Percentiles rank a stretch among this genome's conserved stretches.
phyloP scores from a whole-genome alignment of 92 coral and sea anemone genomes.

The Palythoa caribaeorum region DNA sequence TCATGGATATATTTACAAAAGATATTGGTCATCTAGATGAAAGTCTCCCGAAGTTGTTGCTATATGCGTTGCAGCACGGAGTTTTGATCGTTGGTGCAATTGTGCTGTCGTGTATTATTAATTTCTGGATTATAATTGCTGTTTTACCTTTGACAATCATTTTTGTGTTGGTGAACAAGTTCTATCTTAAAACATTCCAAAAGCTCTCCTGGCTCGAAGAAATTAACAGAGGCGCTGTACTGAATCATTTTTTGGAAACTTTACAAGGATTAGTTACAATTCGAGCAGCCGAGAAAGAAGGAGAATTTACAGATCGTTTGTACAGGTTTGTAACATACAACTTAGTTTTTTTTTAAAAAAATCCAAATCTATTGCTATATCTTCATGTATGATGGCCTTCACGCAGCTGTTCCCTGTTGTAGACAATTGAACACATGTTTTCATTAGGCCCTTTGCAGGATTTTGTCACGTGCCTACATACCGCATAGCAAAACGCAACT shows the following conservation, averaged over 20 bases:
- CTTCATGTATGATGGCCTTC: neutral
- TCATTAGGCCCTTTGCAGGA: too few species aligned
- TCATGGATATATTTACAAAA: slow-evolving; percentile 63
- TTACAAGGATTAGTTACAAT: slow-evolving; percentile 71
- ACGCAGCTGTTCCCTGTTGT: too few species aligned
- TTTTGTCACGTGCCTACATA: too few species aligned
- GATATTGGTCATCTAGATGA: slow-evolving; percentile 68
- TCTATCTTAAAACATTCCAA: slow-evolving; percentile 75
- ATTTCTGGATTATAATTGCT: slow-evolving; percentile 61
- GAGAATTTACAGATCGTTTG: slow-evolving; percentile 41
- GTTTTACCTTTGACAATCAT: slow-evolving; percentile 63
- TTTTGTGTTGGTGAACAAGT: slow-evolving; percentile 67
- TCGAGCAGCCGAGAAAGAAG: slow-evolving; percentile 59
- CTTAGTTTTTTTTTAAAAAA: neutral
- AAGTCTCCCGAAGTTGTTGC: slow-evolving; percentile 59
- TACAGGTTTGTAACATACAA: slow-evolving; percentile 54
- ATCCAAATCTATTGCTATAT: neutral
- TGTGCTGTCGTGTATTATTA: slow-evolving; percentile 55
- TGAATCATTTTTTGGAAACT: slow-evolving; percentile 69
- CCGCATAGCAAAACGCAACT: too few species aligned
- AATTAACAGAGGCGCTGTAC: slow-evolving; percentile 65
- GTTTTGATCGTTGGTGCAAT: slow-evolving; percentile 65
- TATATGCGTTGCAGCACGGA: slow-evolving; percentile 59
- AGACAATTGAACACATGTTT: too few species aligned
- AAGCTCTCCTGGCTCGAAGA: slow-evolving; percentile 78